Evolutionary conservation across 2,797 vertebrate genomes (phyloP).

Genomic region (Aeoliscus strigatus): DNA sequence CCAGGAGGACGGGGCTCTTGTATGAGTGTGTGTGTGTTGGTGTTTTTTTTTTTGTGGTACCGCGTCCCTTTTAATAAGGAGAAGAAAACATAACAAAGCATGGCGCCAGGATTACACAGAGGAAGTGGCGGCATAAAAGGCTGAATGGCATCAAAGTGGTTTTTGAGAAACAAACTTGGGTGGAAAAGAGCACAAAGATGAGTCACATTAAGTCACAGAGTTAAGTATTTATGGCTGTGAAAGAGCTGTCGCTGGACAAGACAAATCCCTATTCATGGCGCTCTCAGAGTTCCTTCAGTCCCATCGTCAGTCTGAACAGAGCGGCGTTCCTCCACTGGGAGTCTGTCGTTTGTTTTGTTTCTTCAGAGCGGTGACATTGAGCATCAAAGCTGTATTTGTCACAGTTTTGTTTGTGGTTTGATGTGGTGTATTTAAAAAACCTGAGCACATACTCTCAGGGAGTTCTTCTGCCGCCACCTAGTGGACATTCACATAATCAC

Average conservation of each 20-base stretch:
- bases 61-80: slow-evolving; percentile 50
- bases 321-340: slow-evolving; percentile 17
- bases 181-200: slow-evolving; percentile 64
- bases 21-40: slow-evolving; percentile 24
- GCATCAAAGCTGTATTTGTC: slow-evolving; percentile 4
- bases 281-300: slow-evolving; percentile 15
- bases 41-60: slow-evolving; percentile 49
- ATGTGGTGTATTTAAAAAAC: slow-evolving; percentile 1
- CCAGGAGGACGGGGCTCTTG: slow-evolving; percentile 23
- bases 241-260: slow-evolving; percentile 23
- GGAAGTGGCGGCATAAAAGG: slow-evolving; percentile 76
- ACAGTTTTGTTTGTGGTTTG: slow-evolving; percentile 20
- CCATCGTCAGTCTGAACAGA: slow-evolving; percentile 9
- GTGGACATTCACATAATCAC: slow-evolving; percentile 23
- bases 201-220: slow-evolving; percentile 64
- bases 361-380: slow-evolving; percentile 14
- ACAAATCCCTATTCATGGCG: slow-evolving; percentile 23
- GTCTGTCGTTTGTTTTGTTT: slow-evolving; percentile 29
- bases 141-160: slow-evolving; percentile 79
- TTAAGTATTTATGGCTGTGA: slow-evolving; percentile 33
- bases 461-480: slow-evolving; percentile 50
- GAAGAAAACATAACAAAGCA: slow-evolving; percentile 67
- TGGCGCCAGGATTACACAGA: slow-evolving; percentile 68
- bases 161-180: slow-evolving; percentile 62
- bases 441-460: no score